A percentile compares a stretch with the other conserved stretches of the same genome.
Conservation (phyloP, 2,113 vertebrate species). For the Maccullochella peelii region DNA sequence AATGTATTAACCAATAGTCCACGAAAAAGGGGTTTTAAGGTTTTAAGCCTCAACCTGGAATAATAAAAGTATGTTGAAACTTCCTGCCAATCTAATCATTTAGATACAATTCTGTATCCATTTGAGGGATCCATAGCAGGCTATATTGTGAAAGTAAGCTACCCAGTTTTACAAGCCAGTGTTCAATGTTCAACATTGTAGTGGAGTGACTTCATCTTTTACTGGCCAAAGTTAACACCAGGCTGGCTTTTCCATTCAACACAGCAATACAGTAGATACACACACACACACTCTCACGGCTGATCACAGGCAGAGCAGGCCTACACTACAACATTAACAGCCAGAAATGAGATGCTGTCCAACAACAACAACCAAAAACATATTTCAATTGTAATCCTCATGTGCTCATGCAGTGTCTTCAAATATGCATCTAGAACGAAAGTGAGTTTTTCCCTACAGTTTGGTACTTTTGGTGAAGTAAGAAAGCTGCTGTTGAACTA, state of each 20-base stretch:
- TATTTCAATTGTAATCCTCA: background rate
- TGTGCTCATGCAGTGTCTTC: background rate
- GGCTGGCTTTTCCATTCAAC: background rate
- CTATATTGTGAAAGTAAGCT: background rate
- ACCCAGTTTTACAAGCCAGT: background rate
- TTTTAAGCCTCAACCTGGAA: background rate
- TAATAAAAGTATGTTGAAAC: background rate
- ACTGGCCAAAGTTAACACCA: background rate
- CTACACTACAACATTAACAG: background rate
- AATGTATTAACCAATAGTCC: background rate
- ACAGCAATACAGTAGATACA: background rate
- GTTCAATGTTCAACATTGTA: background rate
- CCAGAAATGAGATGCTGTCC: background rate
- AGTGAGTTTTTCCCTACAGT: background rate
- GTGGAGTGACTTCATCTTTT: background rate
- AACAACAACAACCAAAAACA: slow-evolving; percentile 1
- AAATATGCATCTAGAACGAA: background rate
- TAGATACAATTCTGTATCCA: no score
- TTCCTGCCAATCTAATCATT: background rate
- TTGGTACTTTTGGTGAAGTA: background rate
- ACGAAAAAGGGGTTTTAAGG: background rate
- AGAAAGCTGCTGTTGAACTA: background rate
- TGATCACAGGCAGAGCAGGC: background rate
- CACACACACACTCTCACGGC: background rate
- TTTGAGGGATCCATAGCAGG: background rate